A percentile compares a stretch with the other conserved stretches of the same genome.
Evolutionary conservation across 1,140 invertebrate species (phyloP).

Genomic region (Philotrypesis tridentata): DNA sequence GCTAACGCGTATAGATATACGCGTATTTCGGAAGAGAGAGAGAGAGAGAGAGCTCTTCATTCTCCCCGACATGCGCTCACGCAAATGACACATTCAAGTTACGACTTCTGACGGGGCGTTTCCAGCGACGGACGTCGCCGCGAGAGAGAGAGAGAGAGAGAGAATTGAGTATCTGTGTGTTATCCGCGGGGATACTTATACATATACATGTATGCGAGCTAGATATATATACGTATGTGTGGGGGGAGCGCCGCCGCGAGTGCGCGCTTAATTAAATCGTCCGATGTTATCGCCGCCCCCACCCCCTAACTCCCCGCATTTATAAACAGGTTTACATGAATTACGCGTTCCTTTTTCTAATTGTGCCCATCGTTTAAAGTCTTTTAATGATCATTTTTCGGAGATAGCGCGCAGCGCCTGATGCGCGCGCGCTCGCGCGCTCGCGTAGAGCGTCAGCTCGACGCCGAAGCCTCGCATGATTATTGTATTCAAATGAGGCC

Average conservation of each 20-base stretch:
- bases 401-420: background rate
- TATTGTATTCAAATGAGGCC: background rate
- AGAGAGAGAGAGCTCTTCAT: slow-evolving; percentile 32
- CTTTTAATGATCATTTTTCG: background rate
- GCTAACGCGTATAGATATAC: background rate
- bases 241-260: background rate
- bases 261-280: background rate
- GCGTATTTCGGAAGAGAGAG: slow-evolving; percentile 9
- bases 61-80: background rate
- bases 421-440: too few relatives aligned
- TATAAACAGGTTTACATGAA: slow-evolving; percentile 13
- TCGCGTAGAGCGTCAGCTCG: too few relatives aligned
- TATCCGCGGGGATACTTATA: background rate
- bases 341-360: background rate
- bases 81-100: background rate
- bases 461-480: background rate
- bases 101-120: background rate
- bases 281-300: slow-evolving; percentile 3
- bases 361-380: background rate
- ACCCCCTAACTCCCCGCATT: background rate
- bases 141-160: too few relatives aligned
- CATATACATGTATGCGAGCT: background rate
- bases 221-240: background rate
- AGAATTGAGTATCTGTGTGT: background rate
- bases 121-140: too few relatives aligned